Percentiles rank a stretch among this genome's conserved stretches.
Conservation (phyloP, 1,140 invertebrate species). For the Harlomillsia oculata region DNA sequence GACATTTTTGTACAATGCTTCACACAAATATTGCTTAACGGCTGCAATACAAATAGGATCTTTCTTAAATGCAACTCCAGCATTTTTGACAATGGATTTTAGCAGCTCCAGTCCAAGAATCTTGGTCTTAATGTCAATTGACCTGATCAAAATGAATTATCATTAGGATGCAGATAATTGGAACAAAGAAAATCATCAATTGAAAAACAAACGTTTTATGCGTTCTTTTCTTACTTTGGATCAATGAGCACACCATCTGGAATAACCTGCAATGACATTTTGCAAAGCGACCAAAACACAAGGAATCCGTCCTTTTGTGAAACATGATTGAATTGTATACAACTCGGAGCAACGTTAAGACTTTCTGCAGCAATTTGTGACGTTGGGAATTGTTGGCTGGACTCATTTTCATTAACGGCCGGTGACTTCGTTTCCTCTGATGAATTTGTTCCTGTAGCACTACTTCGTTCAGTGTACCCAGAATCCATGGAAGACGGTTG, state of each 20-base stretch:
- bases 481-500: neutral
- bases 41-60: conserved; percentile 98
- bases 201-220: too few species aligned
- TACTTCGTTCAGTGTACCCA: neutral
- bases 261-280: conserved; percentile 94
- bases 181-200: too few species aligned
- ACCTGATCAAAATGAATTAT: too few species aligned
- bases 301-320: conserved; percentile 97
- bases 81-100: conserved; percentile 91
- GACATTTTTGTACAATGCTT: conserved; percentile 95
- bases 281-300: conserved; percentile 94
- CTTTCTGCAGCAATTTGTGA: too few species aligned
- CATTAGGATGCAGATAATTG: too few species aligned
- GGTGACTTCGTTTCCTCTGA: neutral
- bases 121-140: conserved; percentile 91
- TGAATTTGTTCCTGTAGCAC: neutral
- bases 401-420: neutral
- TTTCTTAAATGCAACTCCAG: conserved; percentile 87
- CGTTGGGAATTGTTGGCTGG: too few species aligned
- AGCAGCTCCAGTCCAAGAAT: conserved; percentile 90
- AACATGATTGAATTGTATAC: conserved; percentile 85
- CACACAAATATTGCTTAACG: conserved; percentile 97
- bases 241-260: conserved; percentile 83
- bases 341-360: too few species aligned
- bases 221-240: conserved; percentile 66